phyloP scores from a whole-genome alignment of 2,113 vertebrate genomes.

The Nothoprocta pentlandii region DNA sequence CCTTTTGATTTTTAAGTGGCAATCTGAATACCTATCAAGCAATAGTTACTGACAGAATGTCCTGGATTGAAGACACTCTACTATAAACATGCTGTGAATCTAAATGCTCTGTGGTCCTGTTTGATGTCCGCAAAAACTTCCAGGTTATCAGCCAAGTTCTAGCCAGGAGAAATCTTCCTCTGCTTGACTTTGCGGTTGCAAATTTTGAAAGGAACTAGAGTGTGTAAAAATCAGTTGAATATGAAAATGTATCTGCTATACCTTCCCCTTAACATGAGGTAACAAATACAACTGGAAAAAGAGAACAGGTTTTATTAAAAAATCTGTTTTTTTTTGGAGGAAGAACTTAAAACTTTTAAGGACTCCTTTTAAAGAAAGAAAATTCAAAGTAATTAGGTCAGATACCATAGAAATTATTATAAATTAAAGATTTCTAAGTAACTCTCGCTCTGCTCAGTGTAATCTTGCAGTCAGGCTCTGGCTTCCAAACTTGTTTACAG shows the following conservation, averaged over 20 bases:
- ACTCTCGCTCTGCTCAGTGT: neutral
- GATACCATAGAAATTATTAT: neutral
- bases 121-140: neutral
- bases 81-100: neutral
- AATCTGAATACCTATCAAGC: neutral
- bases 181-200: neutral
- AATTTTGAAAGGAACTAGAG: neutral
- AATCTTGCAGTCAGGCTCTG: neutral
- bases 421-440: neutral
- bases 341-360: neutral
- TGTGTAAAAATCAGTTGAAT: neutral
- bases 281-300: neutral
- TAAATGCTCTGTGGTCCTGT: neutral
- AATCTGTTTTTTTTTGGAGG: neutral
- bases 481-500: neutral
- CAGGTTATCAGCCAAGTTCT: neutral
- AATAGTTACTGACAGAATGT: neutral
- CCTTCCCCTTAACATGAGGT: neutral
- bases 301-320: neutral
- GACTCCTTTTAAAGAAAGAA: neutral
- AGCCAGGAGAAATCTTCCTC: neutral
- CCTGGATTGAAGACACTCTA: neutral
- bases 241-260: neutral
- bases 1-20: neutral
- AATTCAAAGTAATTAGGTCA: neutral